Percentiles rank a stretch among this genome's conserved stretches.
These are phyloP conservation scores for Lamellibrachia satsuma DNA, from an alignment of 2,888 invertebrate genomes.

Conservation along the genomic window DNA sequence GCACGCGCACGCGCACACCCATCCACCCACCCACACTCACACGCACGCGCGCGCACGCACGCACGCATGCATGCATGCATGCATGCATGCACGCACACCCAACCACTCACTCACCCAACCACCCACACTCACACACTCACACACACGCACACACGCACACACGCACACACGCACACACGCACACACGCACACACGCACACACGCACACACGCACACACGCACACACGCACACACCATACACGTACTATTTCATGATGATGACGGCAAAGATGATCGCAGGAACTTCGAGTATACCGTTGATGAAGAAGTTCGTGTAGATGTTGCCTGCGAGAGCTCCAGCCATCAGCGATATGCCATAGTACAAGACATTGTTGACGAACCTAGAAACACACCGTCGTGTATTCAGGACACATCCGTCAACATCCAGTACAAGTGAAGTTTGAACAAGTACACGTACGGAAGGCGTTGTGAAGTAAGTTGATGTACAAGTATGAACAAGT, in stretches of 20 bases:
- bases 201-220: constrained; percentile 34
- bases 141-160: not conserved
- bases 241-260: constrained; percentile 20
- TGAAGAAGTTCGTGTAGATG: constrained; percentile 36
- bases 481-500: no score
- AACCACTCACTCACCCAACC: not conserved
- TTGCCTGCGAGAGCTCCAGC: constrained; percentile 31
- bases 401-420: no score
- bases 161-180: constrained; percentile 24
- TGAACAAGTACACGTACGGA: no score
- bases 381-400: not conserved
- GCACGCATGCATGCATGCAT: not conserved
- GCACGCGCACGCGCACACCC: not conserved
- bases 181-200: constrained; percentile 33
- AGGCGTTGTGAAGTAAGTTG: no score
- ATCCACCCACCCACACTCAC: not conserved
- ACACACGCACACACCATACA: constrained; percentile 32
- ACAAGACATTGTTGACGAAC: constrained; percentile 20
- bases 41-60: not conserved
- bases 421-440: no score
- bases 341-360: constrained; percentile 32
- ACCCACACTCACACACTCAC: not conserved
- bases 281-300: constrained; percentile 31
- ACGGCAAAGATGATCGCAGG: constrained; percentile 29
- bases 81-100: not conserved